Base-by-base conservation (phyloP, 2,888 invertebrate species). In the Drosophila prolongata region DNA sequence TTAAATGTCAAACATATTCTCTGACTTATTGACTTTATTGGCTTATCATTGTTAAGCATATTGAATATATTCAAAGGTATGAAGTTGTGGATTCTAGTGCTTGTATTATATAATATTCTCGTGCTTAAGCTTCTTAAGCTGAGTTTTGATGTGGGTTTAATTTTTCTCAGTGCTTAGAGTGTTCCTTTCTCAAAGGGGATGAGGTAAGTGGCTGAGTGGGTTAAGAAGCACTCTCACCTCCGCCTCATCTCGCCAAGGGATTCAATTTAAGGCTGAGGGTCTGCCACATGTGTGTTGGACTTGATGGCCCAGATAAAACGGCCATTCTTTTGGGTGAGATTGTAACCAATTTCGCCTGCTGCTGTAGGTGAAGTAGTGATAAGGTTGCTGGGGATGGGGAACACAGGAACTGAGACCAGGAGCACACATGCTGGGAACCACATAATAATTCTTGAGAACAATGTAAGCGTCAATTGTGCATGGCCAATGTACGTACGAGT, bases 381-480 rank as follows among this genome's bases (percentile, higher is more conserved):
- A 89, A 88, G 89, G 68, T 49, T 42, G 40, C 62, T 35, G 5
- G 40, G 44, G 40, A 38, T 14, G 8, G 30, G 46, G 52, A 44
- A 57, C 40, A 50, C 65, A 62, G 43, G 40, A 37, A 52, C 72
- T 59, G 30, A 40, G 40, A 44, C 55, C 56, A 52, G 55, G 56
- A 46, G 42, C 68, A 58, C 58, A 60, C 60, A 61, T 62, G 67
- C 61, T 87, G 82, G 77, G 90, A 91, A 90, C 90, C 91, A 89
- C 91, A 91, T 87, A 83, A 83, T 83, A 83, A 83, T 90, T 90
- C 89, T 91, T 82, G 81, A 90, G 90, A 89, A 82, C 89, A 87
- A 80, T 86, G 88, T 80, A 79, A 87, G 83, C 82, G 76, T 84
- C 76, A 76, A 85, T 88, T 83, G 83, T 83, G 88, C 83, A 79